Conservation (phyloP, 2,113 vertebrate genomes). For the Orycteropus afer region DNA sequence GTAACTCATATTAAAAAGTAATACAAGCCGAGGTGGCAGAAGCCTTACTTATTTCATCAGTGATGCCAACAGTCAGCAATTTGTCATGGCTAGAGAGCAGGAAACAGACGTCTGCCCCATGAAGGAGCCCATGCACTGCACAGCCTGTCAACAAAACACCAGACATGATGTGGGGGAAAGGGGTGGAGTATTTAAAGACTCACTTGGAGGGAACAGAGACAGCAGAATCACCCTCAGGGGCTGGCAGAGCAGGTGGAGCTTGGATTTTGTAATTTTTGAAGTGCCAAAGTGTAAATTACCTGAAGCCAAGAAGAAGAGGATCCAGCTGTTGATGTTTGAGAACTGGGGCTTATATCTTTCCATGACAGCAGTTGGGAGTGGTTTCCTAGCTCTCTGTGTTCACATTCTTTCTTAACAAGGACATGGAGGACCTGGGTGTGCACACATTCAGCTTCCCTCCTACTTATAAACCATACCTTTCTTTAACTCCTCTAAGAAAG, state of each 20-base stretch:
- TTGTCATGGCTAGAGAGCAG: slow-evolving; percentile 70
- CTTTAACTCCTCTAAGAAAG: neutral
- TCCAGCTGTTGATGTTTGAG: neutral
- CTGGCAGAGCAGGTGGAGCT: neutral
- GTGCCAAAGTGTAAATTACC: neutral
- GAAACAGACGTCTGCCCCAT: neutral
- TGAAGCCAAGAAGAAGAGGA: neutral
- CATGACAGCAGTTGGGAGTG: neutral
- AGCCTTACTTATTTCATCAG: slow-evolving; percentile 78
- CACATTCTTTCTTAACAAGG: neutral
- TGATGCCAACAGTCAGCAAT: slow-evolving; percentile 69
- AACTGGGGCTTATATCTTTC: neutral
- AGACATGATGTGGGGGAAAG: neutral
- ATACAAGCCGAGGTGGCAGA: slow-evolving; percentile 71
- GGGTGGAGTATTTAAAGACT: neutral
- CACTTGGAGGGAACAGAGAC: accelerated
- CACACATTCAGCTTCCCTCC: neutral
- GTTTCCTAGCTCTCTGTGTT: neutral
- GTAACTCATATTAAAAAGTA: slow-evolving; percentile 83
- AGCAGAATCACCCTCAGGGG: neutral
- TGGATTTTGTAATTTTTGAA: neutral
- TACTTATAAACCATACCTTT: neutral
- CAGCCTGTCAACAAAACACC: neutral
- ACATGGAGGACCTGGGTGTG: neutral
- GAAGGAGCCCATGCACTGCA: neutral